Conservation (phyloP, 2,797 vertebrate genomes). For the Setipinna tenuifilis region DNA sequence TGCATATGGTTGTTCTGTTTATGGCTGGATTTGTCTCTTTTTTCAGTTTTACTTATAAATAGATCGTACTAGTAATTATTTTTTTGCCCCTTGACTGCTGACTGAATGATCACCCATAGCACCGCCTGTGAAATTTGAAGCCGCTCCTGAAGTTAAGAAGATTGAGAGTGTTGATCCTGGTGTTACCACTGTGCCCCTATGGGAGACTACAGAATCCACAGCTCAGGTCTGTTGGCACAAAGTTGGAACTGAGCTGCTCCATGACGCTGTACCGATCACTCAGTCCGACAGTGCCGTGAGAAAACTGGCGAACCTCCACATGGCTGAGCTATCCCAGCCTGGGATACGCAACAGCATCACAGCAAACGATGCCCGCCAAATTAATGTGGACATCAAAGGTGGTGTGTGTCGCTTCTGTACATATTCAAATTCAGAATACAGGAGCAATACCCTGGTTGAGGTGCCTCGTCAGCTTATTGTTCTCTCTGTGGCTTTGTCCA, state of each 20-base stretch:
- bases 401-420: conserved; percentile 73
- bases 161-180: conserved; percentile 63
- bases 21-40: conserved; percentile 24
- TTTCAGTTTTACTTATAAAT: conserved; percentile 1
- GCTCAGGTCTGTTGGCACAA: conserved; percentile 82
- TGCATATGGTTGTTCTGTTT: conserved; percentile 4
- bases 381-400: conserved; percentile 83
- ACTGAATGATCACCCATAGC: conserved; percentile 72
- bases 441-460: conserved; percentile 64
- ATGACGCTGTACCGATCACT: conserved; percentile 70
- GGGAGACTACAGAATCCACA: conserved; percentile 82
- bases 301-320: conserved; percentile 64
- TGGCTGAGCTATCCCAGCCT: conserved; percentile 67
- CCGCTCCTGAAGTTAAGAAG: conserved; percentile 69
- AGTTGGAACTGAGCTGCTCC: conserved; percentile 78
- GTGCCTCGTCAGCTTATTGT: conserved; percentile 72
- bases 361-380: conserved; percentile 65
- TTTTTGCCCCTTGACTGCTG: conserved; percentile 51
- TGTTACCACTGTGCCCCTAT: conserved; percentile 77
- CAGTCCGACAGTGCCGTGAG: conserved; percentile 72
- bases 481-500: conserved; percentile 85
- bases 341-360: conserved; percentile 75
- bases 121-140: conserved; percentile 62
- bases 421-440: conserved; percentile 61
- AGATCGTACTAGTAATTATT: conserved; percentile 14